Evolutionary conservation across 2,888 invertebrate species (phyloP).

Genomic region (Cremastinae sp.): DNA sequence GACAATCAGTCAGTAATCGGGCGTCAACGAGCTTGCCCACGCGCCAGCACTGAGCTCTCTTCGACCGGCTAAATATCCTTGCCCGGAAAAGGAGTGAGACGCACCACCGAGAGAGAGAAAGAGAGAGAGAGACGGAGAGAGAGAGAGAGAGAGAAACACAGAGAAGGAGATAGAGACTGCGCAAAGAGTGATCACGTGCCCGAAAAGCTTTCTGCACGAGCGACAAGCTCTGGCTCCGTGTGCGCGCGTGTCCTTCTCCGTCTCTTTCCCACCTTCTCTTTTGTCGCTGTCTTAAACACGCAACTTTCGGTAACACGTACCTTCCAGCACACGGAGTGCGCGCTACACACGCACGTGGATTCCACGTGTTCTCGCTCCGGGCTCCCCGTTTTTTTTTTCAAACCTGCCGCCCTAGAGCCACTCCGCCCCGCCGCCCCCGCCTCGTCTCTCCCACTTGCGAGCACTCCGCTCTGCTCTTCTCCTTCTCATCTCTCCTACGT

Average conservation of each 20-base stretch:
- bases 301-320: constrained; percentile 32
- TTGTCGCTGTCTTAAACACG: constrained; percentile 30
- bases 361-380: constrained; percentile 57
- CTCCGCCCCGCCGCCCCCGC: too few species aligned
- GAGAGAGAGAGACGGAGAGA: constrained; percentile 2
- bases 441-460: too few species aligned
- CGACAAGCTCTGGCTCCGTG: constrained; percentile 29
- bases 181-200: constrained; percentile 49
- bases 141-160: constrained; percentile 26
- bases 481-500: too few species aligned
- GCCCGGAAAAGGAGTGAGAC: constrained; percentile 7
- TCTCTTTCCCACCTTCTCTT: too few species aligned
- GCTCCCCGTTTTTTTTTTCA: constrained; percentile 7
- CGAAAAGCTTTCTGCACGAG: constrained; percentile 40
- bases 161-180: constrained; percentile 33
- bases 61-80: constrained; percentile 55
- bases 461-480: too few species aligned
- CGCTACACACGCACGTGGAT: constrained; percentile 47
- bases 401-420: not conserved
- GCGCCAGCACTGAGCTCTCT: constrained; percentile 53
- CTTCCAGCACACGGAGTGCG: constrained; percentile 22
- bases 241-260: too few species aligned
- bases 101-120: constrained; percentile 16
- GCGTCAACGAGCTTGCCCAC: constrained; percentile 73
- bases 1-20: constrained; percentile 76